A percentile compares a stretch with the other conserved stretches of the same genome.
Conservation (phyloP, 2,888 invertebrate genomes). For the Herminia tarsipennalis region DNA sequence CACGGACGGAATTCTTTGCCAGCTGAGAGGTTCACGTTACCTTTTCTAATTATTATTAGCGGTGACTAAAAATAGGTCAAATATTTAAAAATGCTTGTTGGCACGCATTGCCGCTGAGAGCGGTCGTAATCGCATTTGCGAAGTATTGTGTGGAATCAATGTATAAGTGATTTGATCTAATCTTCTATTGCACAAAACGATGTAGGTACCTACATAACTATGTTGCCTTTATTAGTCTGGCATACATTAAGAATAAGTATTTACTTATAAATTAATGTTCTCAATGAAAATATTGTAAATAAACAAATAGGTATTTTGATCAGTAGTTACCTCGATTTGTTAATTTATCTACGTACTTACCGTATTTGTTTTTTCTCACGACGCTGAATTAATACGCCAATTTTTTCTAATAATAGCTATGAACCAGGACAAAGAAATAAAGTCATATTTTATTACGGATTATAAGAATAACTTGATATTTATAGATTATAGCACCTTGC, state of each 20-base stretch:
- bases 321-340: too few relatives aligned
- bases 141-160: constrained; percentile 50
- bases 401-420: neutral
- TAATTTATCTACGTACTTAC: too few relatives aligned
- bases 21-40: constrained; percentile 82
- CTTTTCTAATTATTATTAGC: constrained; percentile 84
- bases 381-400: too few relatives aligned
- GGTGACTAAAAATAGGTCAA: constrained; percentile 81
- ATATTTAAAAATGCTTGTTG: constrained; percentile 81
- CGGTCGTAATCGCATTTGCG: constrained; percentile 70
- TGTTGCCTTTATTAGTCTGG: neutral
- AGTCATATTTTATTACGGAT: constrained; percentile 29
- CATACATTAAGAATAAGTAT: too few relatives aligned
- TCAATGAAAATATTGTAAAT: too few relatives aligned
- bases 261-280: too few relatives aligned
- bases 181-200: constrained; percentile 12
- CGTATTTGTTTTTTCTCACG: too few relatives aligned
- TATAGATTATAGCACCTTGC: constrained; percentile 36
- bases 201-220: constrained; percentile 1
- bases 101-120: constrained; percentile 69
- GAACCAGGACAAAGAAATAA: constrained; percentile 30
- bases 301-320: too few relatives aligned
- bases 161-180: constrained; percentile 36
- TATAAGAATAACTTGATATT: constrained; percentile 35
- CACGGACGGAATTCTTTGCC: constrained; percentile 58